phyloP scores from a whole-genome alignment of 53 echinoderm and acorn worm species.

The Paelopatides confundens region DNA sequence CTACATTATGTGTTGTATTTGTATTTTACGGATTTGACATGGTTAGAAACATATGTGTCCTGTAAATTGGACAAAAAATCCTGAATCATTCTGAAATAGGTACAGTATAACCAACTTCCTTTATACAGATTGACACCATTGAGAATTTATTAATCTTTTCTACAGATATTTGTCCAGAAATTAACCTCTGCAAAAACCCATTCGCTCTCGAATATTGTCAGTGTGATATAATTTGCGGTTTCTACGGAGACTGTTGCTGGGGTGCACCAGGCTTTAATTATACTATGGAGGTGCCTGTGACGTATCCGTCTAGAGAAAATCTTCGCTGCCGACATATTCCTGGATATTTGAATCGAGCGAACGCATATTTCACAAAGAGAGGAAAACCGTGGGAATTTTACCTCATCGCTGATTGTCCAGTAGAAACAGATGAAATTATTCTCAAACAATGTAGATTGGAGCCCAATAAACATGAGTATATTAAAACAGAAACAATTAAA shows the following conservation, averaged over 20 bases:
- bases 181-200: neutral
- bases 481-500: neutral
- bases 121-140: too few relatives aligned
- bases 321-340: neutral
- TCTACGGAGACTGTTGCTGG: constrained; percentile 2
- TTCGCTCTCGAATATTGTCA: neutral
- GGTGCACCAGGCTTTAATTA: neutral
- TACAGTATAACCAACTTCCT: too few relatives aligned
- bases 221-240: neutral
- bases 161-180: too few relatives aligned
- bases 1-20: too few relatives aligned
- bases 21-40: too few relatives aligned
- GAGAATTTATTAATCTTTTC: too few relatives aligned
- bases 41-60: too few relatives aligned
- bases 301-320: neutral
- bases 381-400: neutral
- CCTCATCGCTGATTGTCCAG: constrained; percentile 5
- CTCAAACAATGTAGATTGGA: neutral
- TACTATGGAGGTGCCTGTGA: too few relatives aligned
- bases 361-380: neutral
- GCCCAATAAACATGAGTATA: neutral
- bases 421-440: neutral
- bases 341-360: neutral
- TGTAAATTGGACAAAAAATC: too few relatives aligned
- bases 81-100: too few relatives aligned